Evolutionary conservation across 2,888 invertebrate genomes (phyloP), one percentile per base, ranked within the genome.

Genomic region (Apamea epomidion): DNA sequence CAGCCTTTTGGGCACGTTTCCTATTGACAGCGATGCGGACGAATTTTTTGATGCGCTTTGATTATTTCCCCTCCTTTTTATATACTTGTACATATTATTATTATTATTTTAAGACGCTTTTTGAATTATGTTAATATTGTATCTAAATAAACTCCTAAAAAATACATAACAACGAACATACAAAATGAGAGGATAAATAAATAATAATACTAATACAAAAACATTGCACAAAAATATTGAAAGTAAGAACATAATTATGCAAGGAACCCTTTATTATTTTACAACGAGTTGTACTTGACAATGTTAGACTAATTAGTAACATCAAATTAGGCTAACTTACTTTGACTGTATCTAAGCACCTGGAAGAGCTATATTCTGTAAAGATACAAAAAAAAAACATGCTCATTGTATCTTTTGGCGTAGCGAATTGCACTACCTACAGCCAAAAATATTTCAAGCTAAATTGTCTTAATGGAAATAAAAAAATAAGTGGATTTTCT

Each of bases 371-470:
- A 32, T 21, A 29, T 67, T 75, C 6, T 37, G 42, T 76, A 68
- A 78, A 32, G 21, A 25, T 64, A 48, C 7, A 70, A 58, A 79
- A 73, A 70, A 82, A 81, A 58, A 58, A 10, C 70, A 64, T 45
- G 80, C 83, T 83, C 76, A 74, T 48, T 72, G 76, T 72, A 74
- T 25, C 76, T 78, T 68, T 29, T 54, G 72, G 78, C 74, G 74
- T 80, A 58, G 10, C 79, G 48, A 85, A 90, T 88, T 85, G 74
- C 72, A 81, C 69, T 81, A 79, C 71, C 71, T 78, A 73, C 45
- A 51, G 73, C 81, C 82, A 88, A 85, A 90, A 89, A 85, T 81
- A 73, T 80, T 84, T 88, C 79, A 25, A 73, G 48, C 65, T 75
- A 37, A 71, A 29, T 45, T 16, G 4, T 37, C 25, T 8, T 80